Evolutionary conservation across 2,888 invertebrate species (phyloP).

Genomic region (Heteromurus nitidus): DNA sequence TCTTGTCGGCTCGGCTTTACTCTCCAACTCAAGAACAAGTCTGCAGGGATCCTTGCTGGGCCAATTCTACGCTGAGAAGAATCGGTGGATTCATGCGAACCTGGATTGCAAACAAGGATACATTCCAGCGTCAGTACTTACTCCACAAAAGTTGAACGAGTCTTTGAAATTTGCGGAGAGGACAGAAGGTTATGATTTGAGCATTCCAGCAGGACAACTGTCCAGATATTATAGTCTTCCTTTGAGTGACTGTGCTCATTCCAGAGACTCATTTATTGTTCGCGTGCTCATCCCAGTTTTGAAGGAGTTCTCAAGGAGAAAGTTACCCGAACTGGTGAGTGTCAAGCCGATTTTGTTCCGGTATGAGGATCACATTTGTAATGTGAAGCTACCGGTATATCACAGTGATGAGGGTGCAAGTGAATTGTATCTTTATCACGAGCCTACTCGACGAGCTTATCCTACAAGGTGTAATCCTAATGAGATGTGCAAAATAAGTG

Average conservation of each 20-base stretch:
- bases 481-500: slow-evolving; percentile 65
- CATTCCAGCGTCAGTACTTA: slow-evolving; percentile 65
- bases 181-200: slow-evolving; percentile 10
- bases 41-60: slow-evolving; percentile 65
- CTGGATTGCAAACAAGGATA: slow-evolving; percentile 46
- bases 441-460: slow-evolving; percentile 50
- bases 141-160: slow-evolving; percentile 45
- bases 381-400: slow-evolving; percentile 41
- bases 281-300: slow-evolving; percentile 63
- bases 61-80: slow-evolving; percentile 71
- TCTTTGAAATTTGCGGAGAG: slow-evolving; percentile 26
- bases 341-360: slow-evolving; percentile 58
- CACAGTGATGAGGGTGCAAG: neutral
- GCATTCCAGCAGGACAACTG: slow-evolving; percentile 34
- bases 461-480: slow-evolving; percentile 62
- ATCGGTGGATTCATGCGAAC: slow-evolving; percentile 69
- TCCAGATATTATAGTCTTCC: slow-evolving; percentile 69
- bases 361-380: slow-evolving; percentile 66
- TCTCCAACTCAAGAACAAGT: slow-evolving; percentile 69
- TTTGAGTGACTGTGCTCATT: slow-evolving; percentile 70
- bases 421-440: slow-evolving; percentile 52
- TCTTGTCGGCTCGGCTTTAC: slow-evolving; percentile 40
- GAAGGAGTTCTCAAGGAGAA: slow-evolving; percentile 27
- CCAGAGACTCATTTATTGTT: slow-evolving; percentile 58
- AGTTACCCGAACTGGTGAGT: slow-evolving; percentile 51